Percentiles rank a stretch among this genome's conserved stretches.
phyloP scores from a whole-genome alignment of 2,797 vertebrate genomes.

The Muscicapa striata region DNA sequence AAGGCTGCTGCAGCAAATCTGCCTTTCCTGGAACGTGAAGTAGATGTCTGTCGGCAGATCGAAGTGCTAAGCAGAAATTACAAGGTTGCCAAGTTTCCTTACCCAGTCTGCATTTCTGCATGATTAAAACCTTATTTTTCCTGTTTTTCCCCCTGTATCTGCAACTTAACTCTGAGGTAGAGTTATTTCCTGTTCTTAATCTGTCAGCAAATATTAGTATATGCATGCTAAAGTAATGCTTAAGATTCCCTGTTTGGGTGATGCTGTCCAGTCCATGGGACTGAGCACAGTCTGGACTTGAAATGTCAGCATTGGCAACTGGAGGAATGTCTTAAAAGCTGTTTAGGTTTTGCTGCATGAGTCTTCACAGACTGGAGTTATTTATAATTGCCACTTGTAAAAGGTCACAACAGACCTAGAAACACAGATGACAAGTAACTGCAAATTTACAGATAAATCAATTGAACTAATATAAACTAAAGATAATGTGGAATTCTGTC shows the following conservation, averaged over 20 bases:
- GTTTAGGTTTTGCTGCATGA: not conserved
- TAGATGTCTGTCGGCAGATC: not conserved
- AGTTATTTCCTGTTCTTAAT: not conserved
- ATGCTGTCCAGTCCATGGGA: not conserved
- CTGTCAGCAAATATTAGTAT: not conserved
- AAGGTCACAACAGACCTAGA: not conserved
- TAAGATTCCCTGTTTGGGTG: not conserved
- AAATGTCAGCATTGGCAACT: not conserved
- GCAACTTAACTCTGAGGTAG: not conserved
- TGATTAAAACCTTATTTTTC: not conserved
- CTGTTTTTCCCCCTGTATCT: accelerated
- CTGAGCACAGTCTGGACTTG: not conserved
- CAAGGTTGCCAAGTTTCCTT: not conserved
- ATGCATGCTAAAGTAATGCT: not conserved
- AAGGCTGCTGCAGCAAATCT: not conserved
- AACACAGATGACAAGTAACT: not conserved
- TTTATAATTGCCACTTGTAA: not conserved
- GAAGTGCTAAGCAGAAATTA: not conserved
- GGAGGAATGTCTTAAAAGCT: not conserved
- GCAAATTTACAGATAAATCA: not conserved
- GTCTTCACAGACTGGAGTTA: not conserved
- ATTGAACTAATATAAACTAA: not conserved
- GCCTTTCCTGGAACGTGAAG: not conserved
- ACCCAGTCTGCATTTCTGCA: not conserved
- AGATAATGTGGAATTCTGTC: not conserved